Evolutionary conservation across 35 echinoderm and acorn worm genomes (phyloP).

Genomic region (Hemicentrotus pulcherrimus): DNA sequence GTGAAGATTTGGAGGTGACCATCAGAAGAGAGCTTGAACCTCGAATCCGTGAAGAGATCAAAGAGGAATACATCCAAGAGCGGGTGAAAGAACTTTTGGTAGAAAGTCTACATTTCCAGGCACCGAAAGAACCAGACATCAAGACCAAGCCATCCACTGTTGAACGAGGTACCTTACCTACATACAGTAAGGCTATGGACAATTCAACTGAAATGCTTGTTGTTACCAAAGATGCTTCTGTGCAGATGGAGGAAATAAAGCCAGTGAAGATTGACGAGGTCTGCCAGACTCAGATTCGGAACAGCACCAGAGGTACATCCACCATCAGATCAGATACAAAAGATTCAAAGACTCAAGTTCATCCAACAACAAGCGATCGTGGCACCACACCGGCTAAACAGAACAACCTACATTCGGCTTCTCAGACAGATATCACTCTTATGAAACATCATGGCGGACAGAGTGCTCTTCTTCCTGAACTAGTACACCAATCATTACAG

Average conservation of each 20-base stretch:
- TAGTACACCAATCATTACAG: slow-evolving; percentile 19
- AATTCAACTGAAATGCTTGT: slow-evolving; percentile 41
- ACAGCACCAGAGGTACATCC: slow-evolving; percentile 46
- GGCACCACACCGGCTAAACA: slow-evolving; percentile 54
- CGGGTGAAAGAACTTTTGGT: slow-evolving; percentile 44
- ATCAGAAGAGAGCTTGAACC: slow-evolving; percentile 60
- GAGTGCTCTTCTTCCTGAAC: neutral
- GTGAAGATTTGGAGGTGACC: slow-evolving; percentile 56
- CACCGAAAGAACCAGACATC: slow-evolving; percentile 22
- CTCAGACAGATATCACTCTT: slow-evolving; percentile 17
- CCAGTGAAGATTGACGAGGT: slow-evolving; percentile 41
- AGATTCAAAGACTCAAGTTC: slow-evolving; percentile 56
- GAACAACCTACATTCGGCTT: slow-evolving; percentile 14
- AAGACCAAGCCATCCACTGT: neutral
- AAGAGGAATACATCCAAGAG: slow-evolving; percentile 55
- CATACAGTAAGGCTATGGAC: slow-evolving; percentile 40
- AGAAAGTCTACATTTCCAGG: neutral
- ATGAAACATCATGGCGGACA: slow-evolving; percentile 10
- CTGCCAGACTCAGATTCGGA: slow-evolving; percentile 20
- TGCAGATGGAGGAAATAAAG: slow-evolving; percentile 23
- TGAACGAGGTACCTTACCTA: slow-evolving; percentile 40
- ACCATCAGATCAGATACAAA: slow-evolving; percentile 27
- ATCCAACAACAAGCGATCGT: slow-evolving; percentile 55
- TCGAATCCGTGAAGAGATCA: slow-evolving; percentile 55
- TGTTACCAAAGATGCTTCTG: neutral